These are phyloP conservation scores for Catharus fuscescens DNA, from an alignment of 2,113 vertebrate genomes.

Conservation along the genomic window DNA sequence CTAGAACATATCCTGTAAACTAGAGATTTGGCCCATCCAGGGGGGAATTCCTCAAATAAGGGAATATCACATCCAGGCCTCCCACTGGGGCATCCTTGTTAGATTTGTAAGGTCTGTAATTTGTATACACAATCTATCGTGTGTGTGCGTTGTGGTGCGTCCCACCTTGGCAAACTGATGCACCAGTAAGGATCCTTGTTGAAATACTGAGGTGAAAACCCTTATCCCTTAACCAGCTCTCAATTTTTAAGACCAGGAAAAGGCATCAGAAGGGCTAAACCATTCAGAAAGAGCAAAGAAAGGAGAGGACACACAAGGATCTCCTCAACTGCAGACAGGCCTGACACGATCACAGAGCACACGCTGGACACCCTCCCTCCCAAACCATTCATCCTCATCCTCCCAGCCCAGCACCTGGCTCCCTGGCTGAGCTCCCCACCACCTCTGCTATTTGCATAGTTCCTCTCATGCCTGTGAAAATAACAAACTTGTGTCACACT, in stretches of 20 bases:
- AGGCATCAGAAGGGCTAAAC: background rate
- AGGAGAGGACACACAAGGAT: fast-evolving
- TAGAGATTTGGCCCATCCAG: background rate
- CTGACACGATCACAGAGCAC: fast-evolving
- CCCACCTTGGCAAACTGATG: background rate
- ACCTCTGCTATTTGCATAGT: background rate
- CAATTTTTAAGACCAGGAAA: background rate
- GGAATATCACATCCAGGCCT: background rate
- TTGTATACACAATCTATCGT: fast-evolving
- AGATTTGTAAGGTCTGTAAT: background rate
- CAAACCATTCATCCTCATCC: background rate
- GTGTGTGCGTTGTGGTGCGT: fast-evolving
- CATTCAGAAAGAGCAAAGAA: background rate
- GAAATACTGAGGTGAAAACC: background rate
- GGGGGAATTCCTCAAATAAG: background rate
- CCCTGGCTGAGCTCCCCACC: background rate
- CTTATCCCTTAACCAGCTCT: background rate
- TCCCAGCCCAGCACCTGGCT: background rate
- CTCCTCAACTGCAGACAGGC: background rate
- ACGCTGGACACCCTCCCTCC: background rate
- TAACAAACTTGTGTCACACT: background rate
- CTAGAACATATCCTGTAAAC: background rate
- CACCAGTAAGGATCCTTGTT: background rate
- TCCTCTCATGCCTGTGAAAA: background rate
- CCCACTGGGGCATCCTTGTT: background rate